Evolutionary conservation across 2,888 invertebrate genomes (phyloP).

Genomic region (Tiliacea citrago): DNA sequence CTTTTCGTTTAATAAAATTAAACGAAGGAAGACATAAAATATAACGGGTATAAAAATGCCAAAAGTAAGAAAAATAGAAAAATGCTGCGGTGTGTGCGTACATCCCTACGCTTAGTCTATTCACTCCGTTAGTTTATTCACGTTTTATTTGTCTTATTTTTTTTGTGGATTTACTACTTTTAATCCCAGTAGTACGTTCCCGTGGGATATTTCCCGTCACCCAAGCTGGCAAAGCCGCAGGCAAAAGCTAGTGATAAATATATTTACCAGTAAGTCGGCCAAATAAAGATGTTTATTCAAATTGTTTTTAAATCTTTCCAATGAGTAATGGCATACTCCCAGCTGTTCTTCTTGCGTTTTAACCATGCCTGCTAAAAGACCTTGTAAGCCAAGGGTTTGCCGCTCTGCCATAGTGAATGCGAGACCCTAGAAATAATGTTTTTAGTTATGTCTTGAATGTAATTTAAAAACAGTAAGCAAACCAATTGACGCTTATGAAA

Average conservation of each 20-base stretch:
- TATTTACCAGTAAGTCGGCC: conserved; percentile 93
- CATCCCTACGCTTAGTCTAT: too few species aligned
- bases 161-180: too few species aligned
- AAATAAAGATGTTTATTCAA: conserved; percentile 98
- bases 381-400: conserved; percentile 97
- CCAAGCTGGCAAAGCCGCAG: too few species aligned
- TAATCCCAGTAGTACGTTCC: too few species aligned
- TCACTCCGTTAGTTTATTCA: too few species aligned
- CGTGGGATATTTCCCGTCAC: too few species aligned
- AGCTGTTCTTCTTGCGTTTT: conserved; percentile 97
- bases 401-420: conserved; percentile 97
- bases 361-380: conserved; percentile 96
- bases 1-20: too few species aligned
- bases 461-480: background rate
- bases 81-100: too few species aligned
- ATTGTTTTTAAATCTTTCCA: conserved; percentile 95
- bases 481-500: background rate
- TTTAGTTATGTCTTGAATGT: background rate
- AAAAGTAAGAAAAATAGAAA: too few species aligned
- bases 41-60: too few species aligned
- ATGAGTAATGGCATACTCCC: conserved; percentile 95
- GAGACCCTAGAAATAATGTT: conserved; percentile 92
- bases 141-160: too few species aligned
- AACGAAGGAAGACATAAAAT: too few species aligned
- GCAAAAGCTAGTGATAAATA: background rate